Evolutionary conservation across 1,140 invertebrate species (phyloP).

Genomic region (Pomacea maculata): DNA sequence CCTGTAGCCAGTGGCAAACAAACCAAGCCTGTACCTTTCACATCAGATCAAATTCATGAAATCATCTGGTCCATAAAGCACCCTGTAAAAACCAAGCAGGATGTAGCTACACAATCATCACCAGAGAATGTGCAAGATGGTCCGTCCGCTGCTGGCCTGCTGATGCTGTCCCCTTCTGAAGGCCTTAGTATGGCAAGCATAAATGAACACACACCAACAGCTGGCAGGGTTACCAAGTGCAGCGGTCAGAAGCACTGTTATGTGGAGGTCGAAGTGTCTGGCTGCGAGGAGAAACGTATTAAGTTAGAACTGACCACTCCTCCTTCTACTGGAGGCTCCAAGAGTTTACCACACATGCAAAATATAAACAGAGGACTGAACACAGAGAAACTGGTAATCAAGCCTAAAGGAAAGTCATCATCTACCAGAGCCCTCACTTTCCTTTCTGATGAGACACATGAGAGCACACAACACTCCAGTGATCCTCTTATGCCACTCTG

Average conservation of each 20-base stretch:
- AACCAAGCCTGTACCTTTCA: slow-evolving; percentile 47
- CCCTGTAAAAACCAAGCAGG: slow-evolving; percentile 45
- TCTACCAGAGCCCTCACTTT: slow-evolving; percentile 9
- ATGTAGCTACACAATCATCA: slow-evolving; percentile 37
- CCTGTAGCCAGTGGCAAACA: slow-evolving; percentile 27
- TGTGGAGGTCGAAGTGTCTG: slow-evolving; percentile 13
- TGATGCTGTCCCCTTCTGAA: slow-evolving; percentile 19
- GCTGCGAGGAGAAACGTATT: slow-evolving; percentile 27
- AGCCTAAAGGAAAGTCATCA: slow-evolving; percentile 4
- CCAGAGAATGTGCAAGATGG: slow-evolving; percentile 3
- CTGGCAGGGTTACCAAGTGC: neutral
- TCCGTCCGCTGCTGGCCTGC: neutral
- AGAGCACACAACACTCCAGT: neutral
- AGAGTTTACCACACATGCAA: neutral
- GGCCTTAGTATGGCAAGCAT: slow-evolving; percentile 17
- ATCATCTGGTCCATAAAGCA: slow-evolving; percentile 52
- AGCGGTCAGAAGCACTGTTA: slow-evolving; percentile 8
- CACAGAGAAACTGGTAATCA: neutral
- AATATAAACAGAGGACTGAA: neutral
- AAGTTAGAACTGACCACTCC: slow-evolving; percentile 40
- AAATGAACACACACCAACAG: slow-evolving; percentile 25
- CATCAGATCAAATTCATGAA: slow-evolving; percentile 51
- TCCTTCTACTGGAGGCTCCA: slow-evolving; percentile 37
- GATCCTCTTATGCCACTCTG: neutral
- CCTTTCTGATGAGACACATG: neutral